Evolutionary conservation across 2,113 vertebrate species (phyloP).

Genomic region (Acrocephalus kingi): DNA sequence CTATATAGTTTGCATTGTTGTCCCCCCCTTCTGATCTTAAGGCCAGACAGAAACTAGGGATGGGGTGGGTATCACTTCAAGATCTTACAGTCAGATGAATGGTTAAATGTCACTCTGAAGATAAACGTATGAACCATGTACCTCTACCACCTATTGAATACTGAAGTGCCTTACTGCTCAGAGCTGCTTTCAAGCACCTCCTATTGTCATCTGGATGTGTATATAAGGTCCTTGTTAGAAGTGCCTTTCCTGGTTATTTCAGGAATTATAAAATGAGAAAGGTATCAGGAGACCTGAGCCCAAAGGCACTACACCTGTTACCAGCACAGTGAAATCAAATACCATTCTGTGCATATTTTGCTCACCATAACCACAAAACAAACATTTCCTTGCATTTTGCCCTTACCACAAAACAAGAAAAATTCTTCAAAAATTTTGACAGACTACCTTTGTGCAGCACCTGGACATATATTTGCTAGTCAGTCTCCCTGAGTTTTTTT

Average conservation of each 20-base stretch:
- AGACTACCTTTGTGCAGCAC: background rate
- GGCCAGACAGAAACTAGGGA: background rate
- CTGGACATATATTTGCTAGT: background rate
- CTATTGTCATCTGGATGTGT: slow-evolving; percentile 28
- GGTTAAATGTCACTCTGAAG: background rate
- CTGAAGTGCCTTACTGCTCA: background rate
- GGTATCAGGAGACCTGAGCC: background rate
- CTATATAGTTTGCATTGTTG: background rate
- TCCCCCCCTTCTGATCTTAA: background rate
- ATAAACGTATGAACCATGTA: slow-evolving; percentile 3
- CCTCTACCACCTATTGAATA: background rate
- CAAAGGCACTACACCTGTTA: slow-evolving; percentile 25
- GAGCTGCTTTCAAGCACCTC: slow-evolving; percentile 55
- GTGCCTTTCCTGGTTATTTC: slow-evolving; percentile 18
- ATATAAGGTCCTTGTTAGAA: slow-evolving; percentile 28
- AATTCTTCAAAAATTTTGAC: background rate
- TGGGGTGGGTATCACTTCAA: background rate
- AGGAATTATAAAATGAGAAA: slow-evolving; percentile 27
- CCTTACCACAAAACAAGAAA: background rate
- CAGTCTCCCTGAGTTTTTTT: background rate
- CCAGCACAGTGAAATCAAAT: slow-evolving; percentile 6
- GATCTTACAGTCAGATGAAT: background rate
- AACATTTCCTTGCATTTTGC: background rate
- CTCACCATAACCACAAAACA: background rate
- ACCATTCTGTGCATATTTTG: background rate